These are phyloP conservation scores for Diaphora mendica DNA, from an alignment of 2,888 invertebrate species.

Conservation along the genomic window DNA sequence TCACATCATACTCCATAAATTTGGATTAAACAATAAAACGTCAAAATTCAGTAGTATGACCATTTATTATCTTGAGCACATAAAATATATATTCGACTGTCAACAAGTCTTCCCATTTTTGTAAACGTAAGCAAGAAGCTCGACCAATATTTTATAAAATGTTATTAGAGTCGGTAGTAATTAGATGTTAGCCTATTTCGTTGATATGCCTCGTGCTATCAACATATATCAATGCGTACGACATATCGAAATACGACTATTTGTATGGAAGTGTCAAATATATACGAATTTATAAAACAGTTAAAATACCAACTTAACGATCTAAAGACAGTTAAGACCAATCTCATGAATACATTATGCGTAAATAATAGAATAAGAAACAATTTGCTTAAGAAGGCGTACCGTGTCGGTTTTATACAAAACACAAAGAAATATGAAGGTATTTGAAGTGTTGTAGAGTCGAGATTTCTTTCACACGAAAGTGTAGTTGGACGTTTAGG, in stretches of 20 bases:
- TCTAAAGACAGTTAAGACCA: slow-evolving; percentile 70
- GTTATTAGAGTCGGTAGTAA: slow-evolving; percentile 53
- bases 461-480: slow-evolving; percentile 23
- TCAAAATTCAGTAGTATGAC: slow-evolving; percentile 43
- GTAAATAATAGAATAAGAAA: slow-evolving; percentile 70
- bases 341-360: slow-evolving; percentile 77
- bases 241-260: slow-evolving; percentile 70
- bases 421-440: slow-evolving; percentile 29
- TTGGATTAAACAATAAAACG: slow-evolving; percentile 31
- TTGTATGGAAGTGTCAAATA: slow-evolving; percentile 69
- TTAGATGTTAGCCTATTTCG: slow-evolving; percentile 62
- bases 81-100: slow-evolving; percentile 45
- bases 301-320: slow-evolving; percentile 74
- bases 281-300: slow-evolving; percentile 71
- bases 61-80: slow-evolving; percentile 34
- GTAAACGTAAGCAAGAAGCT: slow-evolving; percentile 35
- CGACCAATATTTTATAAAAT: slow-evolving; percentile 41
- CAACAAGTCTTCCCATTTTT: slow-evolving; percentile 38
- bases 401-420: slow-evolving; percentile 34
- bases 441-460: slow-evolving; percentile 25
- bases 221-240: slow-evolving; percentile 73
- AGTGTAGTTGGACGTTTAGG: slow-evolving; percentile 24
- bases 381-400: slow-evolving; percentile 54
- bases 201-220: slow-evolving; percentile 62
- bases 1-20: slow-evolving; percentile 42